Base-by-base conservation (phyloP, 2,888 invertebrate genomes). In the Tortrix viridana region DNA sequence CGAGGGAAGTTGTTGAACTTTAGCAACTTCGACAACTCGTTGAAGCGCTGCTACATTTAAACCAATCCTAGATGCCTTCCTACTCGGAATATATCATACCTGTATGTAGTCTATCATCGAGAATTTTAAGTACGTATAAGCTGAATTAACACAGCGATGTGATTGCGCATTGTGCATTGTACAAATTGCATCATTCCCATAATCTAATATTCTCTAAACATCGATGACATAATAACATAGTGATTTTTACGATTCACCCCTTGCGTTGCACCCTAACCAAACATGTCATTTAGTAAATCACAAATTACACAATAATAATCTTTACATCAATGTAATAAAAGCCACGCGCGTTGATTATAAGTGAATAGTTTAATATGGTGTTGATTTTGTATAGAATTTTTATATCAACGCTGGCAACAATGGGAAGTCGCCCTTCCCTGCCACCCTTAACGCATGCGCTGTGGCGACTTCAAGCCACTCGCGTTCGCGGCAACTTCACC, bases 401-500 rank as follows among this genome's bases (percentile, higher is more conserved):
- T 80, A 80, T 80, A 76, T 79, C 77, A 81, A 71, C 71, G 80
- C 82, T 86, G 85, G 85, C 87, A 88, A 90, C 86, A 89, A 89
- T 84, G 80, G 82, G 73, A 78, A 77, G 70, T 81, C 80, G 78
- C 84, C 86, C 80, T 75, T 69, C 73, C 71, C 77, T 74, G 79
- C 79, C 80, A 85, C 88, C 89, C 88, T 76, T 71, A 80, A 74
- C 91, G 90, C 91, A 89, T 90, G 91, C 91, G 90, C 74, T 59
- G 65, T 68, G 58, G 56, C 69, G 85, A 89, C 88, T 89, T 89
- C 89, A 86, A 74, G 73, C 71, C 74, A 74, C 80, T 79, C 65
- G 73, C 81, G 74, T 73, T 78, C 81, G 80, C 82, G 77, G 76
- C 80, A 92, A 92, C 91, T 90, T 91, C 90, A 84, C 82, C 76